phyloP scores from a whole-genome alignment of 2,797 vertebrate species.

The Coregonus sp. region DNA sequence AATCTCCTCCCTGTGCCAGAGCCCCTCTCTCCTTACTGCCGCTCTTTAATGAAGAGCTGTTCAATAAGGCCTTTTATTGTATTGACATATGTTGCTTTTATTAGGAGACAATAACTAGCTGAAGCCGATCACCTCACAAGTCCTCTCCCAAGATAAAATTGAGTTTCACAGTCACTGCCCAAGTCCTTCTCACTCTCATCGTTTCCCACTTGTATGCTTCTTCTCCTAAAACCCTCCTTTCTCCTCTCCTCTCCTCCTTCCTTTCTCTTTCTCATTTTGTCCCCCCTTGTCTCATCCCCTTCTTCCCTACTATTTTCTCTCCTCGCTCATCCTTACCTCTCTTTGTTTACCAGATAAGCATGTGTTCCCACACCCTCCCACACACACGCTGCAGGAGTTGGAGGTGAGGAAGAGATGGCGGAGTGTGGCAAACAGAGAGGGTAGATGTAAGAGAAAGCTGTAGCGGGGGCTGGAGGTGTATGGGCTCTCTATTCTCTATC shows the following conservation, averaged over 20 bases:
- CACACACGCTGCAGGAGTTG: neutral
- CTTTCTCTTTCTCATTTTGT: conserved; percentile 2
- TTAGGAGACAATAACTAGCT: conserved; percentile 99
- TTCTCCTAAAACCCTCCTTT: conserved; percentile 14
- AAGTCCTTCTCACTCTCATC: conserved; percentile 93
- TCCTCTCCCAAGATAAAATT: conserved; percentile 95
- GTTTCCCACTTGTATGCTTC: conserved; percentile 77
- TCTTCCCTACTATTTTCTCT: neutral
- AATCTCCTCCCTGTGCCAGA: conserved; percentile 68
- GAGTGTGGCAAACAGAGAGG: conserved; percentile 27
- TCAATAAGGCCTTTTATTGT: conserved; percentile 99
- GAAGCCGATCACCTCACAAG: conserved; percentile 97
- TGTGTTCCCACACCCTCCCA: neutral
- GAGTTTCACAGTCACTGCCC: conserved; percentile 98
- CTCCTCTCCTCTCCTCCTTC: neutral
- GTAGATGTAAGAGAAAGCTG: conserved; percentile 25
- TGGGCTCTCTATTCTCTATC: neutral
- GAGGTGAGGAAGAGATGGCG: conserved; percentile 27
- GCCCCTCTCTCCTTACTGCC: conserved; percentile 74
- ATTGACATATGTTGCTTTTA: conserved; percentile 99
- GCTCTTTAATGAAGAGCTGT: conserved; percentile 91
- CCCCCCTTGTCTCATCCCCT: conserved; percentile 3
- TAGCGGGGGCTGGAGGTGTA: neutral
- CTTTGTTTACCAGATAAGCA: neutral
- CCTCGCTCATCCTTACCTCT: conserved; percentile 5